These are phyloP conservation scores for Stictocephala bisonia DNA, from an alignment of 2,888 invertebrate species.

Conservation along the genomic window DNA sequence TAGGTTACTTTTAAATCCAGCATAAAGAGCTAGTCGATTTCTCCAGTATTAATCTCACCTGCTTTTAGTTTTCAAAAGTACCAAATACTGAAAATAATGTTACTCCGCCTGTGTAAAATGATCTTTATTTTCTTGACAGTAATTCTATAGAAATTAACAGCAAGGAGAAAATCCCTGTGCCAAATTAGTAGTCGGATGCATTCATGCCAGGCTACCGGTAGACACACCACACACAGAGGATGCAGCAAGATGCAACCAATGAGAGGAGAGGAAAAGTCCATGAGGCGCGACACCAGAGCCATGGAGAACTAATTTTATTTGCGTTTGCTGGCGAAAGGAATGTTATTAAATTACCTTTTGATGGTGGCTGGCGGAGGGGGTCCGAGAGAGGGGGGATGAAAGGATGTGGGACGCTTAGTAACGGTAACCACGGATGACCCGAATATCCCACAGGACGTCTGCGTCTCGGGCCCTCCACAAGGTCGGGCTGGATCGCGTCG, in stretches of 20 bases:
- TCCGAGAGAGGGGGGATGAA: background rate
- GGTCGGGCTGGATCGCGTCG: background rate
- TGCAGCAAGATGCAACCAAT: background rate
- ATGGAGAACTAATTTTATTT: conserved; percentile 31
- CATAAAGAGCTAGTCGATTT: too few relatives aligned
- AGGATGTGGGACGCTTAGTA: conserved; percentile 21
- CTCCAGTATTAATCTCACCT: too few relatives aligned
- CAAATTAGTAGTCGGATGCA: too few relatives aligned
- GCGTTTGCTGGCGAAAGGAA: conserved; percentile 34
- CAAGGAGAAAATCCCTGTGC: too few relatives aligned
- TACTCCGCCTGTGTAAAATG: too few relatives aligned
- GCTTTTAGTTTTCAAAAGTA: too few relatives aligned
- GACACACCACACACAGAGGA: too few relatives aligned
- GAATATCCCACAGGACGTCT: conserved; percentile 11
- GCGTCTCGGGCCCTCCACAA: background rate
- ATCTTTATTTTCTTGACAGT: too few relatives aligned
- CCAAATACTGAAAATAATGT: too few relatives aligned
- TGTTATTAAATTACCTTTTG: conserved; percentile 38
- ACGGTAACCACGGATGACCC: conserved; percentile 29
- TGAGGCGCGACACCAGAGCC: background rate
- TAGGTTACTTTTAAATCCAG: too few relatives aligned
- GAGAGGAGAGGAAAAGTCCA: background rate
- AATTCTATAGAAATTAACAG: too few relatives aligned
- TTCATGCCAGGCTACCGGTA: too few relatives aligned
- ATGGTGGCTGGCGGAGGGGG: background rate